phyloP scores from a whole-genome alignment of 2,888 invertebrate species.

The Amblyteles armatorius region DNA sequence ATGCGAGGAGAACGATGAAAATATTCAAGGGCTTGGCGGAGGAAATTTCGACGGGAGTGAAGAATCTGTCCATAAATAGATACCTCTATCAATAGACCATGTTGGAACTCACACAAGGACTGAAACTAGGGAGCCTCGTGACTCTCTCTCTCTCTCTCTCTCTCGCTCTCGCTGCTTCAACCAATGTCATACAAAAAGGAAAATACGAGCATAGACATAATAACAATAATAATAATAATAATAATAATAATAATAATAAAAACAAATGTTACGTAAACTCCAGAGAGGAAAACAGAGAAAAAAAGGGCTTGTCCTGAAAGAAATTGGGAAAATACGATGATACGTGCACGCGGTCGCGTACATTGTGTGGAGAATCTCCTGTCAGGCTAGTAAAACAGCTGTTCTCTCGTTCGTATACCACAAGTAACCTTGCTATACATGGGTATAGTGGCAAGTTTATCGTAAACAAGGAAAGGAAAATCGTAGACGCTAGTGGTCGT shows the following conservation, averaged over 20 bases:
- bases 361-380: conserved; percentile 3
- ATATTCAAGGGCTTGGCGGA: conserved; percentile 30
- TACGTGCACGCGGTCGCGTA: neutral
- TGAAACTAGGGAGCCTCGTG: conserved; percentile 17
- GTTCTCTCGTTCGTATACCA: conserved; percentile 11
- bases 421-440: neutral
- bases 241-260: neutral
- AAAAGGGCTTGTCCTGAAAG: conserved; percentile 33
- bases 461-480: conserved; percentile 23
- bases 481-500: conserved; percentile 27
- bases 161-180: neutral
- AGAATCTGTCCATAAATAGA: conserved; percentile 51
- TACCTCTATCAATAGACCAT: conserved; percentile 61
- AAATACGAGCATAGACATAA: neutral
- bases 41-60: conserved; percentile 30
- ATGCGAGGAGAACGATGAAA: neutral
- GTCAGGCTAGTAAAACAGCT: conserved; percentile 43
- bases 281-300: neutral
- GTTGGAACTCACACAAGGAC: conserved; percentile 52
- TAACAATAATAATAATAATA: neutral
- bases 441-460: conserved; percentile 23
- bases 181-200: neutral
- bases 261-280: neutral
- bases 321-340: conserved; percentile 35
- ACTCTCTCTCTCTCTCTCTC: neutral